Conservation (phyloP, 2,888 invertebrate species). For the Myopa testacea region DNA sequence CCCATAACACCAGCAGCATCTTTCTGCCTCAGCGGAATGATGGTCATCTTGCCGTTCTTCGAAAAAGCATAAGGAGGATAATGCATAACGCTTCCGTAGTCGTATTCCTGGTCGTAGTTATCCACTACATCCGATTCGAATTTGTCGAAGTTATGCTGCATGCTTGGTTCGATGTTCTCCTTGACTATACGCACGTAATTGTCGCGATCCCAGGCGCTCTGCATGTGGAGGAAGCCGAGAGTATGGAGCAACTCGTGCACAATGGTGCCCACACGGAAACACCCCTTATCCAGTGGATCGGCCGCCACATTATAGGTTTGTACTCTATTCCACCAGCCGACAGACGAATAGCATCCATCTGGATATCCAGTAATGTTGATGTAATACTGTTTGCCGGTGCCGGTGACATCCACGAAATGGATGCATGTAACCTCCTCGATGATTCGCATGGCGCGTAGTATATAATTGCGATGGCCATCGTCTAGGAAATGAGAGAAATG, state of each 20-base stretch:
- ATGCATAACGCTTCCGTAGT: conserved; percentile 83
- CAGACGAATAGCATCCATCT: conserved; percentile 81
- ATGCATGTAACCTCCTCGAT: conserved; percentile 81
- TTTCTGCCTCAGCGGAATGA: conserved; percentile 69
- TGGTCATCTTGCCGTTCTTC: conserved; percentile 76
- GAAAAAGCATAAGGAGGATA: conserved; percentile 80
- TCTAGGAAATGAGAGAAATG: conserved; percentile 50
- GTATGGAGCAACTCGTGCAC: conserved; percentile 84
- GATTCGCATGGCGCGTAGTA: conserved; percentile 77
- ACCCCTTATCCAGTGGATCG: conserved; percentile 57
- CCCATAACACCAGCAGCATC: conserved; percentile 48
- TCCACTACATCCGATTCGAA: conserved; percentile 70
- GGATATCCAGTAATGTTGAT: conserved; percentile 55
- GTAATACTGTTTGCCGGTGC: conserved; percentile 60
- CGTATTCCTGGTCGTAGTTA: conserved; percentile 77
- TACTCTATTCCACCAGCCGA: conserved; percentile 73
- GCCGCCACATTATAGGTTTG: conserved; percentile 59
- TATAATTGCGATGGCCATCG: conserved; percentile 72
- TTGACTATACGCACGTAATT: conserved; percentile 73
- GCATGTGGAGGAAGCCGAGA: conserved; percentile 83
- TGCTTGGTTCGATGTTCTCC: conserved; percentile 69
- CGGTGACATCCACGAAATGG: conserved; percentile 74
- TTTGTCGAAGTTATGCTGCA: conserved; percentile 77
- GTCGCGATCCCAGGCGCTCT: conserved; percentile 80
- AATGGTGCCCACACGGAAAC: conserved; percentile 70